Base-by-base conservation (phyloP, 1,140 invertebrate species). In the Bombus impatiens region DNA sequence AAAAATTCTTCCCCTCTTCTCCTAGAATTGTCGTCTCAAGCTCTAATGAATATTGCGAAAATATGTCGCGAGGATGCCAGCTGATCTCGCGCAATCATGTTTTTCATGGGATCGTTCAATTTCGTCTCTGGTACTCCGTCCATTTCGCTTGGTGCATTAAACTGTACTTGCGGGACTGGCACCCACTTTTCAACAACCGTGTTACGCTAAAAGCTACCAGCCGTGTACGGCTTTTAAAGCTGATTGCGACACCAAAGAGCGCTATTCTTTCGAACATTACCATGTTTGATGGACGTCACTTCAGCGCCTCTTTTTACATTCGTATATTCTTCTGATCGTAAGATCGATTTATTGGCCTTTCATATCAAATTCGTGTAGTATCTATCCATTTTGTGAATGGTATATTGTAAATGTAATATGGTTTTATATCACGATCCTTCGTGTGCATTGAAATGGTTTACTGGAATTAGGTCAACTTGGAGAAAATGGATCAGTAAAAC, bases 71-170 rank as follows among this genome's bases (percentile, higher is more conserved):
- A 79, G 47, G 22, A 65, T 65, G n/a, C 2, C 15, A 6, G 44
- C 44, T 67, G 70, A 72, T 75, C 44, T 81, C 42, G 42, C 9
- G 57, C 53, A 76, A 85, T 81, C 68, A n/a, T 70, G 57, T 86
- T 88, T 83, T 78, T 65, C 62, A 53, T 62, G 71, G 72, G 72
- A 89, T 78, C 72, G 78, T 88, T 88, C 84, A 89, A 89, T 87
- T 89, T 88, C 62, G 47, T 53, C 71, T 15, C 53, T 71, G 65
- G 15, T 32, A 40, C 32, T 37, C 28, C 82, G 68, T 86, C 89
- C 85, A 89, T 91, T 91, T 86, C 81, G 74, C 88, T 59, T 59
- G 35, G 57, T 78, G 88, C 90, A 89, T 91, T 91, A 91, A 91
- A 91, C 86, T 77, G 71, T 87, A 87, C 87, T 86, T 71, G 83